Conservation (phyloP, 1,140 invertebrate species). For the Trinorchestia longiramus region DNA sequence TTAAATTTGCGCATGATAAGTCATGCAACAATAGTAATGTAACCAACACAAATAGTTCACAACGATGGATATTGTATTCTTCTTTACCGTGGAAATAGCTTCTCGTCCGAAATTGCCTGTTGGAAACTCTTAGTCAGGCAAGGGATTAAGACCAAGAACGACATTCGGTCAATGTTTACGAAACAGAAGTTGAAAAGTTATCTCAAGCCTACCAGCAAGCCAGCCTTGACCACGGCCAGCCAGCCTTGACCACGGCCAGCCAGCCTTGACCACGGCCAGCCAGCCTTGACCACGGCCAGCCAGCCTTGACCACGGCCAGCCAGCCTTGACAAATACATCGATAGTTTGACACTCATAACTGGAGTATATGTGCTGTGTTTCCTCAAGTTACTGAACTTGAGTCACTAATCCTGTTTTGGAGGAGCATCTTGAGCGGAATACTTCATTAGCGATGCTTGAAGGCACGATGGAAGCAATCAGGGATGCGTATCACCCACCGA, state of each 20-base stretch:
- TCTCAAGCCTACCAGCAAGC: too few relatives aligned
- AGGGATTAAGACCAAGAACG: background rate
- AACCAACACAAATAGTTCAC: too few relatives aligned
- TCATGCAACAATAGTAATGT: too few relatives aligned
- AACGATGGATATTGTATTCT: too few relatives aligned
- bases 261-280: background rate
- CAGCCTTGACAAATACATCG: background rate
- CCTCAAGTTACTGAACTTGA: background rate
- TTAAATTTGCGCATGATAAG: too few relatives aligned
- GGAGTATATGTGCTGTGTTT: background rate
- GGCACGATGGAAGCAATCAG: background rate
- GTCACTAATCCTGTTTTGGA: background rate
- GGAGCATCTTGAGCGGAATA: background rate
- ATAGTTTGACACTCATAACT: background rate
- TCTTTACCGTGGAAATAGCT: too few relatives aligned
- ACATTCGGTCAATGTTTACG: background rate
- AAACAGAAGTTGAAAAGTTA: background rate
- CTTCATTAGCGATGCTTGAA: background rate
- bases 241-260: background rate
- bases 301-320: background rate
- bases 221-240: background rate
- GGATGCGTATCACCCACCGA: background rate
- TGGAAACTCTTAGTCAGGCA: background rate
- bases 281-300: background rate
- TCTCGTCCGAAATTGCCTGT: background rate